Conservation (phyloP, 2,797 vertebrate genomes). For the Eupleurogrammus muticus region DNA sequence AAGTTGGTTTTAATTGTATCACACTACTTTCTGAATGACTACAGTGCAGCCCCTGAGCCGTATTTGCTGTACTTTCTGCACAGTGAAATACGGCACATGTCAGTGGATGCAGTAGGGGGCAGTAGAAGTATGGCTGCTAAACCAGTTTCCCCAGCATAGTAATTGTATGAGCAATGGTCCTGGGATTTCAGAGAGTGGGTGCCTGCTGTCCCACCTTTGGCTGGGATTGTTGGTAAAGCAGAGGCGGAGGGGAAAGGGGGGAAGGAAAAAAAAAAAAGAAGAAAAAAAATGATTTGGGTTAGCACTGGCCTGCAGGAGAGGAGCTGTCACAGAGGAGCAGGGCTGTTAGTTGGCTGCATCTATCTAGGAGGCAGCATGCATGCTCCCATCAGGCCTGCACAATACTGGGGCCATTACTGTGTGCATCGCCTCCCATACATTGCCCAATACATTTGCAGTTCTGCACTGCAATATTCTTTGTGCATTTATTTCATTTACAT, state of each 20-base stretch:
- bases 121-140: constrained; percentile 58
- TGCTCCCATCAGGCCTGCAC: constrained; percentile 45
- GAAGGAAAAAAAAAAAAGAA: constrained; percentile 4
- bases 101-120: constrained; percentile 63
- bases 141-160: constrained; percentile 24
- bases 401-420: constrained; percentile 51
- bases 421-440: constrained; percentile 33
- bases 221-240: constrained; percentile 42
- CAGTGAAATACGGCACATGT: constrained; percentile 11
- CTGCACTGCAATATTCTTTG: constrained; percentile 1
- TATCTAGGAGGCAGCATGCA: constrained; percentile 68
- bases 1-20: neutral
- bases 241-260: too few species aligned
- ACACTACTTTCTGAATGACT: neutral
- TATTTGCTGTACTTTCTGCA: constrained; percentile 5
- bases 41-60: neutral
- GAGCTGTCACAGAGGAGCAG: constrained; percentile 66
- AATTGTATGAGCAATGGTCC: constrained; percentile 16
- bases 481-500: neutral
- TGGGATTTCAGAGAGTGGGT: constrained; percentile 29
- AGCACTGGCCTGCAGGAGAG: constrained; percentile 69
- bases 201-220: constrained; percentile 16
- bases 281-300: constrained; percentile 71
- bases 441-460: constrained; percentile 49
- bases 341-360: constrained; percentile 55